Evolutionary conservation across 2,113 vertebrate species (phyloP), one percentile per base, ranked within the genome.

Genomic region (Catharus fuscescens): DNA sequence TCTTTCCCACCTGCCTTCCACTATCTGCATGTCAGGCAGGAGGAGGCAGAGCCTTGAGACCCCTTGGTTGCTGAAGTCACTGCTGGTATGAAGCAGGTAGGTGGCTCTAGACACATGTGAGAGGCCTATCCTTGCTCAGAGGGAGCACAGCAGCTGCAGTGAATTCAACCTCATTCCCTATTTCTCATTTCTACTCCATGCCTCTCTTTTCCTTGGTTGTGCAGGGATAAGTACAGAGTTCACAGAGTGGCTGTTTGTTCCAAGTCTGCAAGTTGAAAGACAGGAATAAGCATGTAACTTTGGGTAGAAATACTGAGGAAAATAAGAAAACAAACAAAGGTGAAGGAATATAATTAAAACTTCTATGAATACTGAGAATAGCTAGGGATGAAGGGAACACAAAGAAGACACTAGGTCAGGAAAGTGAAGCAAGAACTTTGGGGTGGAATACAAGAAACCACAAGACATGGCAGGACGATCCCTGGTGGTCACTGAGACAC

Each of bases 351-450:
- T 19, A 83, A 83, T 59, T 62, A 92, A 80, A 89, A 62, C 18
- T 74, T 67, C 56, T 54, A 19, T 67, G 96, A 97, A 85, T 95
- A 95, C 74, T 56, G 84, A 82, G 23, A 42, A 77, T 60, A 92
- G 34, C 48, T 90, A 56, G 52, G 36, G 38, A 91, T 69, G 52
- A 89, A 76, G 36, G 26, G 59, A 90, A 76, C 12, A 14, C 54
- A 73, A 82, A 61, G 21, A 85, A 80, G 29, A 42, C 91, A 86
- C 11, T 1, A 26, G 20, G 48, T 72, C 26, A 47, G 42, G 36
- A 71, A 90, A 73, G 50, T 18, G 56, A 95, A 90, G 73, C 54
- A 52, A 45, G 84, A 86, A 34, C 47, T 77, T 36, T 40, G 42
- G 50, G 42, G 14, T 60, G 79, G 59, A 90, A 78, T 40, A 45